Conservation (phyloP, 2,888 invertebrate genomes). For the Magallana nippona region DNA sequence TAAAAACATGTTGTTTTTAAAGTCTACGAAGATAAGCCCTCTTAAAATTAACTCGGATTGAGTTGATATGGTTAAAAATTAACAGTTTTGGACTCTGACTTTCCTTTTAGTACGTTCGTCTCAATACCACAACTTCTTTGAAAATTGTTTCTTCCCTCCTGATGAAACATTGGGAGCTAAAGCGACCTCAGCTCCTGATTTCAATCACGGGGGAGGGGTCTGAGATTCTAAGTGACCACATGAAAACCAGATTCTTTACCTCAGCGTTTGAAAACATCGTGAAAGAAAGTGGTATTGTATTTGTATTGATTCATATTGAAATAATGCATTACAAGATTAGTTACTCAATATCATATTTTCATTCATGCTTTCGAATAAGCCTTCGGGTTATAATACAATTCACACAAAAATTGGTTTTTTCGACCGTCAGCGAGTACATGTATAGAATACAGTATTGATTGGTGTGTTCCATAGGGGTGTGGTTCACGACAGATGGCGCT, state of each 20-base stretch:
- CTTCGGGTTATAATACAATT: too few species aligned
- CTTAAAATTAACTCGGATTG: too few species aligned
- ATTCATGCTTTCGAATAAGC: too few species aligned
- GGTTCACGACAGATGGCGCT: constrained; percentile 36
- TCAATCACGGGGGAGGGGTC: constrained; percentile 35
- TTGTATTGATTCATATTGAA: neutral
- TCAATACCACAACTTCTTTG: constrained; percentile 1
- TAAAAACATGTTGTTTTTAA: too few species aligned
- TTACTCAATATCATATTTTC: neutral
- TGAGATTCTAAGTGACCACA: neutral
- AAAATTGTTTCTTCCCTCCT: neutral
- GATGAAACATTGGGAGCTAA: constrained; percentile 5
- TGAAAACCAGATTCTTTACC: constrained; percentile 16
- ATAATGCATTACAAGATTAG: too few species aligned
- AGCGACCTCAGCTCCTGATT: constrained; percentile 1
- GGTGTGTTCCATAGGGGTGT: neutral
- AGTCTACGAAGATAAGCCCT: too few species aligned
- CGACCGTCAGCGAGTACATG: too few species aligned
- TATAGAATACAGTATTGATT: too few species aligned
- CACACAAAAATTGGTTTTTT: too few species aligned
- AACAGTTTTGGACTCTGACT: neutral
- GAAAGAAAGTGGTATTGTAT: constrained; percentile 13
- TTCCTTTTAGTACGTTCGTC: constrained; percentile 4
- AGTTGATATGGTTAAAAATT: too few species aligned
- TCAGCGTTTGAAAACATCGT: constrained; percentile 32